Conservation (phyloP, 2,797 vertebrate species). For the Petrocephalus sullivani region DNA sequence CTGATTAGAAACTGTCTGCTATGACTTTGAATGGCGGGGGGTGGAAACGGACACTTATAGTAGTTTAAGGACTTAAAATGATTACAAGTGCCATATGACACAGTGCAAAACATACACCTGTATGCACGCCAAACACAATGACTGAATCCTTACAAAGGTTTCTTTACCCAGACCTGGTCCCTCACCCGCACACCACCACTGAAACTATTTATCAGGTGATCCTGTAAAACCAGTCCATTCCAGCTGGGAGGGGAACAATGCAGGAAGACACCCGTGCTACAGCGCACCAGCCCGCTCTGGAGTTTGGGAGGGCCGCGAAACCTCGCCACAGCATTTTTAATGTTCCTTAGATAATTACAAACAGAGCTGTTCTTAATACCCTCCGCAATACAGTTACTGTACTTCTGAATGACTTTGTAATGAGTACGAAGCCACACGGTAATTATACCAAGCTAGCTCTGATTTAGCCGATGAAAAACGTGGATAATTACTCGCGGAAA, state of each 20-base stretch:
- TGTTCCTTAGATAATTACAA: background rate
- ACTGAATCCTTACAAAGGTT: background rate
- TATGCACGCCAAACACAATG: background rate
- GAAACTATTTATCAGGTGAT: background rate
- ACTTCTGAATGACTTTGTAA: background rate
- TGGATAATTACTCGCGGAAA: background rate
- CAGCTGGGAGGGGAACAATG: background rate
- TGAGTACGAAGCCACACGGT: background rate
- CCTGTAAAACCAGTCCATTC: background rate
- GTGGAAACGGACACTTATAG: background rate
- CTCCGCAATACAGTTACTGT: background rate
- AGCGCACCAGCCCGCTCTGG: background rate
- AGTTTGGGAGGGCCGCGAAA: background rate
- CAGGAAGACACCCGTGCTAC: background rate
- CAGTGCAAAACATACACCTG: background rate
- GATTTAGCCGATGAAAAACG: background rate
- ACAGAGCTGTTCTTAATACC: background rate
- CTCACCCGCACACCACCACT: background rate
- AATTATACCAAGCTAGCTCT: background rate
- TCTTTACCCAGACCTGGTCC: background rate
- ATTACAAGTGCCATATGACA: background rate
- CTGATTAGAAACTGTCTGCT: background rate
- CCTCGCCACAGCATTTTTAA: background rate
- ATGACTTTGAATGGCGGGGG: background rate
- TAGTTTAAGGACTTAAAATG: background rate